Base-by-base conservation (phyloP, 2,888 invertebrate species). In the Tetheella fluctuosa region DNA sequence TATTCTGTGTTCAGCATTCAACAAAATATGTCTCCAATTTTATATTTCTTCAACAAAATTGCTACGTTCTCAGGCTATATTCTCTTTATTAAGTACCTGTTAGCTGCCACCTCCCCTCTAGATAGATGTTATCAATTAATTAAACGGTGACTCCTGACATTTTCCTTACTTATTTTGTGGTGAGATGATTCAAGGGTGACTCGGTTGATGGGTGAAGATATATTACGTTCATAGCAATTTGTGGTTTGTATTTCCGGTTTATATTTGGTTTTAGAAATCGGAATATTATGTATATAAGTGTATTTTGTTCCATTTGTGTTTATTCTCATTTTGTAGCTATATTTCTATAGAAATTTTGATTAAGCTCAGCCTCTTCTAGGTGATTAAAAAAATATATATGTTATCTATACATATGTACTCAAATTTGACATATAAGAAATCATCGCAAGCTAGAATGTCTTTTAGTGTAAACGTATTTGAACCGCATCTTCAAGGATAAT, bases 41-140 rank as follows among this genome's bases (percentile, higher is more conserved):
- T 10, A 48, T 17, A 13, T 34, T 34, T 34, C 34, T 48, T 48
- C 10, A 10, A 20, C 7, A 20, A 10, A 10, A 20, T n/a, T 48
- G n/a, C 17, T 10, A 20, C 48, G 10, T 48, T 48, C 17, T 20
- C 10, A 48, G n/a, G 48, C 20, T 54, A n/a, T 30, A 54, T 54
- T 28, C 10, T 30, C 54, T 54, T 28, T 17, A 28, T 54, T 25
- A 54, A 54, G 20, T 23, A 34, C 48, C 20, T 55, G 37, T 55
- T 34, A 12, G 34, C 17, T 34, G 23, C 13, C 20, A 13, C 55
- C 34, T 34, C 34, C 23, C 23, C 17, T 54, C 39, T 42, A 39
- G 39, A 42, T 59, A 64, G 69, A 68, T 69, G 54, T 59, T 65
- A 68, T 69, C 69, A 66, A 65, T 64, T 71, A 67, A 69, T 71